phyloP scores from a whole-genome alignment of 2,113 vertebrate genomes.

The Burhinus oedicnemus region DNA sequence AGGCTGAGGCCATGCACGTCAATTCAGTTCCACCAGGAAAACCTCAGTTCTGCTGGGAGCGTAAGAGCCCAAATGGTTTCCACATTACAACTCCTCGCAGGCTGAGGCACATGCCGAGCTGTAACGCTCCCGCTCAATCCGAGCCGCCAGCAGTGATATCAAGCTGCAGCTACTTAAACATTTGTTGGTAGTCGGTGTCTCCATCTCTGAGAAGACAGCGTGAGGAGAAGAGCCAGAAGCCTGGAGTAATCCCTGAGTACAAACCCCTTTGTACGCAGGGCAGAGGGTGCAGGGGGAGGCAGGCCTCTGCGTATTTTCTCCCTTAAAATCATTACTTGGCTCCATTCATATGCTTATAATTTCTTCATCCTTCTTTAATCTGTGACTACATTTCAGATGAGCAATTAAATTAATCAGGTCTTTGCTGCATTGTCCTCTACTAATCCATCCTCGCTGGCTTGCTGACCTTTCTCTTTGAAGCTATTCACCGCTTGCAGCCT shows the following conservation, averaged over 20 bases:
- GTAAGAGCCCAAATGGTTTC: background rate
- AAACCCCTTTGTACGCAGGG: background rate
- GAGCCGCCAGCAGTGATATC: background rate
- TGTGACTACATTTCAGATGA: constrained; percentile 21
- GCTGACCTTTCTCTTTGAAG: constrained; percentile 49
- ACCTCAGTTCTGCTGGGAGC: background rate
- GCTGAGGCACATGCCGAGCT: background rate
- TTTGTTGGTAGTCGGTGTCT: background rate
- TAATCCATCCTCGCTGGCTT: constrained; percentile 13
- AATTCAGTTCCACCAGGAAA: background rate
- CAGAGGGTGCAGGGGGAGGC: background rate
- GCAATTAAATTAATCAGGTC: constrained; percentile 63
- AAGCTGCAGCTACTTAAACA: background rate
- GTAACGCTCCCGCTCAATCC: background rate
- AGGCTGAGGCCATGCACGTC: background rate
- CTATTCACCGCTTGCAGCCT: background rate
- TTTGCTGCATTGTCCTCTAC: constrained; percentile 30
- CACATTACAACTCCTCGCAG: background rate
- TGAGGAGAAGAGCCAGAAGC: background rate
- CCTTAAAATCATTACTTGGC: constrained; percentile 20
- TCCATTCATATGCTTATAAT: constrained; percentile 55
- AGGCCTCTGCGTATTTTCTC: background rate
- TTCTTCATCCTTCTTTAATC: constrained; percentile 50
- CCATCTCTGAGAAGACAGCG: background rate
- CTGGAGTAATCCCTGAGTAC: background rate